Evolutionary conservation across 2,797 vertebrate genomes (phyloP).

Genomic region (Sardinella longiceps): DNA sequence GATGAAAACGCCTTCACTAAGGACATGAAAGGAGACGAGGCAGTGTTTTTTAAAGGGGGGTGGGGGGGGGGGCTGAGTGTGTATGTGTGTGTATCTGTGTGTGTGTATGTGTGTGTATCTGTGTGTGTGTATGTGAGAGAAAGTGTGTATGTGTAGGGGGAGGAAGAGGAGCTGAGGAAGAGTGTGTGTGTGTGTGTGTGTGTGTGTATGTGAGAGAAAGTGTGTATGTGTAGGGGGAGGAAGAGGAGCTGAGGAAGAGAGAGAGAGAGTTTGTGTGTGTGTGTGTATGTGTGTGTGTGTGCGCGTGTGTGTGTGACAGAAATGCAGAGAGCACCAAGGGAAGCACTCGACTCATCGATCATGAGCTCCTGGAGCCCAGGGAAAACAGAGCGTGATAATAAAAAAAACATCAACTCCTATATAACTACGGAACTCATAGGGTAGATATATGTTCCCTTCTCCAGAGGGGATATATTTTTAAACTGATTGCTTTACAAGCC

Average conservation of each 20-base stretch:
- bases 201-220: too few species aligned
- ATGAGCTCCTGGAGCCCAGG: conserved; percentile 4
- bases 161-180: neutral
- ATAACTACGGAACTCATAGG: conserved; percentile 33
- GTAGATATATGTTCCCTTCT: neutral
- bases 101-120: too few species aligned
- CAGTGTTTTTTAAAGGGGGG: conserved; percentile 44
- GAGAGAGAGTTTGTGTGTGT: too few species aligned
- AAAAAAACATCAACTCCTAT: neutral
- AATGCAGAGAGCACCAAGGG: neutral
- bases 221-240: too few species aligned
- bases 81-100: neutral
- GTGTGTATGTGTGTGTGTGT: too few species aligned
- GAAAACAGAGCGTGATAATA: conserved; percentile 25
- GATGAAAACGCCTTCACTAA: conserved; percentile 54
- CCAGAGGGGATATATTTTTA: too few species aligned
- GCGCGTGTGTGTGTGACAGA: conserved; percentile 15
- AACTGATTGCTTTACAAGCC: conserved; percentile 62
- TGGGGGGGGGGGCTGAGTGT: neutral
- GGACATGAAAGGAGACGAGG: conserved; percentile 56
- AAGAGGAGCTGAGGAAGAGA: neutral
- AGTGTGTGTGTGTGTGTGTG: neutral
- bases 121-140: too few species aligned
- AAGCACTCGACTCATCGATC: neutral
- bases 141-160: too few species aligned